Base-by-base conservation (phyloP, 1,140 invertebrate genomes). In the Trinorchestia longiramus region DNA sequence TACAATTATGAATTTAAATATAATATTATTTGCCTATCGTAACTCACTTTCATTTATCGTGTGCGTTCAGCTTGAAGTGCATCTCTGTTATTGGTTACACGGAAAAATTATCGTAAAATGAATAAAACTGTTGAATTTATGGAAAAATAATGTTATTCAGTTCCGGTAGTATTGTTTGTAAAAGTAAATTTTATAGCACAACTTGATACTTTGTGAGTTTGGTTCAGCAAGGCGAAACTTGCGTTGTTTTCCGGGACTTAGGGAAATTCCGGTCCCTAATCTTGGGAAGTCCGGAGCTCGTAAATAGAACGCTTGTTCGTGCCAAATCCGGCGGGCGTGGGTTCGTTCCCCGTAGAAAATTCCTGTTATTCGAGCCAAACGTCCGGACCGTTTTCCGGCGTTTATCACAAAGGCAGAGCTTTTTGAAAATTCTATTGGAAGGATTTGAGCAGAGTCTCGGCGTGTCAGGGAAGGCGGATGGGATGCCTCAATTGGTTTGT, bases 381-480 rank as follows among this genome's bases (percentile, higher is more conserved):
- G 92, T 94, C 92, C 92, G 92, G 92, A 4, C 88, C 92, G 92
- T 94, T 94, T 94, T 94, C 92, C 92, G 92, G 92, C 92, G 92
- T 94, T 94, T 94, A 94, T 94, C 92, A 43, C 41, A 47, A 45
- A 94, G 92, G 47, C 92, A 94, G 92, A 94, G 88, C 92, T 94
- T 94, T 47, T 40, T 94, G 41, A n/a, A 43, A 94, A 94, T 94
- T 94, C 92, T 43, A 94, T 94, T 94, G 92, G 43, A 40, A 42
- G 92, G 92, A 45, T 94, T 94, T 47, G 44, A 94, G 92, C 40
- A 43, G 92, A 90, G 88, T 90, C 43, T 90, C 88, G 28, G 88
- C 23, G 43, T 90, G 88, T 90, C 43, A 43, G 88, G 43, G 36
- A 36, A 90, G 88, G n/a, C 43, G 43, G 43, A 43, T 42, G 41